phyloP scores from a whole-genome alignment of 2,888 invertebrate genomes.

The Amphimallon solstitiale region DNA sequence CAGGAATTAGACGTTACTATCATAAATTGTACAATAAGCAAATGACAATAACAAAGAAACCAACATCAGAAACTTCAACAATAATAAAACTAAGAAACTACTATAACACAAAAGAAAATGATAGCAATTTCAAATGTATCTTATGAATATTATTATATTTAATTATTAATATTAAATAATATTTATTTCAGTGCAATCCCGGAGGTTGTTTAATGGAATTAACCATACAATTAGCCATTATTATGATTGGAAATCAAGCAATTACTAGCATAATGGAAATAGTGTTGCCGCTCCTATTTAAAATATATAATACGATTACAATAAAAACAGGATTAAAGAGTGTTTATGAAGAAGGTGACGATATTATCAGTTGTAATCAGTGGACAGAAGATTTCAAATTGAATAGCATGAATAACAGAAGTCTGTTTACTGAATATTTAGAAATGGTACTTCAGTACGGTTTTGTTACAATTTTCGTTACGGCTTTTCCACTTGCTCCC shows the following conservation, averaged over 20 bases:
- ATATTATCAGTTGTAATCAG: constrained; percentile 68
- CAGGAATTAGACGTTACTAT: too few species aligned
- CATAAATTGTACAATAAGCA: too few species aligned
- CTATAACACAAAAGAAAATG: too few species aligned
- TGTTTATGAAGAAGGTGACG: constrained; percentile 57
- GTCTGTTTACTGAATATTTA: constrained; percentile 83
- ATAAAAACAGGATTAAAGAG: constrained; percentile 65
- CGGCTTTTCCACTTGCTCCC: constrained; percentile 87
- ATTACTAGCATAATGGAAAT: constrained; percentile 82
- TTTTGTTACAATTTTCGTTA: constrained; percentile 86
- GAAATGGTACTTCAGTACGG: constrained; percentile 92
- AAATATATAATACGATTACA: constrained; percentile 66
- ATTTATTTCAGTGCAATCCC: constrained; percentile 73
- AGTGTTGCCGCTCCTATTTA: constrained; percentile 71
- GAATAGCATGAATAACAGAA: constrained; percentile 70
- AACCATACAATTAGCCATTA: constrained; percentile 85
- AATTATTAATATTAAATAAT: too few species aligned
- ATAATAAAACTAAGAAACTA: too few species aligned
- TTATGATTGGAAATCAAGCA: constrained; percentile 88
- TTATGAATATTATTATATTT: too few species aligned
- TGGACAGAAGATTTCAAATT: constrained; percentile 82
- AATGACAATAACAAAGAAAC: too few species aligned
- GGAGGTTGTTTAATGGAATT: constrained; percentile 89
- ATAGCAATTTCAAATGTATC: too few species aligned
- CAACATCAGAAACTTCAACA: too few species aligned